Evolutionary conservation across 2,888 invertebrate genomes (phyloP).

Genomic region (Cephalotes varians): DNA sequence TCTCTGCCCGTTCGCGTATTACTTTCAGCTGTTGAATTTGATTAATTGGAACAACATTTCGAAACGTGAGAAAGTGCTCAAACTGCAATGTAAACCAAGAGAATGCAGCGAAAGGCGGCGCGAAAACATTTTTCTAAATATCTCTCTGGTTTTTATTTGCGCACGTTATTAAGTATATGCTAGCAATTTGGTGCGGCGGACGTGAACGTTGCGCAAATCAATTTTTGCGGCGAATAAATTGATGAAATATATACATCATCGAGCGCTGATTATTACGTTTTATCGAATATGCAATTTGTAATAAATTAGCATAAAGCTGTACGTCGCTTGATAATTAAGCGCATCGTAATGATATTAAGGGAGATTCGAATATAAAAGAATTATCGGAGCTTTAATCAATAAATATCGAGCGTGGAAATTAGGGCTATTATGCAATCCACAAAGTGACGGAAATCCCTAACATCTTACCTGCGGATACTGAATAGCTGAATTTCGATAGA

Average conservation of each 20-base stretch:
- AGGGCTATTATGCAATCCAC: neutral
- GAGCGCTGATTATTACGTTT: neutral
- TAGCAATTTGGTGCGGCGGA: neutral
- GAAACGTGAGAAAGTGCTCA: neutral
- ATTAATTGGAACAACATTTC: conserved; percentile 38
- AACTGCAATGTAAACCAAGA: conserved; percentile 6
- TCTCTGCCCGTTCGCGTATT: conserved; percentile 36
- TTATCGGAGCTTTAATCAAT: neutral
- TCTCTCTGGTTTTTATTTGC: neutral
- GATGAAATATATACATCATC: neutral
- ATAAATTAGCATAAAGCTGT: neutral
- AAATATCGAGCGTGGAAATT: neutral
- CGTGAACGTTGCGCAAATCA: neutral
- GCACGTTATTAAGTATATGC: neutral
- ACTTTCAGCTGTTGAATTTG: conserved; percentile 38
- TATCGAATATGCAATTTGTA: neutral
- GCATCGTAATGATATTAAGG: neutral
- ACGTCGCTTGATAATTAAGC: neutral
- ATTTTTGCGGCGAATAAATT: neutral
- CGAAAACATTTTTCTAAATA: conserved; percentile 4
- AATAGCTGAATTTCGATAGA: conserved; percentile 74
- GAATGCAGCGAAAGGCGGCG: neutral
- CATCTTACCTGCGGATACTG: conserved; percentile 48
- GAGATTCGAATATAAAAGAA: neutral
- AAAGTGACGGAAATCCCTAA: conserved; percentile 7